A percentile compares a stretch with the other conserved stretches of the same genome.
These are phyloP conservation scores for Cataglyphis cursor DNA, from an alignment of 2,888 invertebrate species.

Conservation along the genomic window DNA sequence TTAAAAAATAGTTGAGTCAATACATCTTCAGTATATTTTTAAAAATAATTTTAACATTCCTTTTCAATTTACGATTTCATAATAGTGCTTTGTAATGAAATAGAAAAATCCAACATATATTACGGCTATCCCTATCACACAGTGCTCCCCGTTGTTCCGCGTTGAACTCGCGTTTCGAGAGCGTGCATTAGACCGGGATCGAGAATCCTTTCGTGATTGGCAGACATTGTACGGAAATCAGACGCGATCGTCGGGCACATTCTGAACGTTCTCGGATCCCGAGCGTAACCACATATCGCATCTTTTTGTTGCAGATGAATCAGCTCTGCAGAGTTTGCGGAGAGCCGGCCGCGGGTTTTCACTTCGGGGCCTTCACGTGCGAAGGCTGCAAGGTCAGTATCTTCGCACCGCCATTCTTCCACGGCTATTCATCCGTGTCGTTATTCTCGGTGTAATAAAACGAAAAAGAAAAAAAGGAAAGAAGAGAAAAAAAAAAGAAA, in stretches of 20 bases:
- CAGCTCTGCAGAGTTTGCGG: constrained; percentile 85
- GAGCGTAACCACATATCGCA: constrained; percentile 73
- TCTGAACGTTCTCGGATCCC: constrained; percentile 66
- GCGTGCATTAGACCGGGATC: constrained; percentile 33
- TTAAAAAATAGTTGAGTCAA: not conserved
- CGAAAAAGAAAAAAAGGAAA: not conserved
- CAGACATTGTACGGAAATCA: constrained; percentile 68
- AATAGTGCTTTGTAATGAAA: constrained; percentile 5
- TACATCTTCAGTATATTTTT: not conserved
- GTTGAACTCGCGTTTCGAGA: constrained; percentile 11
- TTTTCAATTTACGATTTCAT: constrained; percentile 1
- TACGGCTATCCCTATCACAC: constrained; percentile 11
- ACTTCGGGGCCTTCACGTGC: constrained; percentile 85
- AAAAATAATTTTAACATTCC: not conserved
- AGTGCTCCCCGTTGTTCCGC: constrained; percentile 28
- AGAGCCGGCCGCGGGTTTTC: constrained; percentile 85
- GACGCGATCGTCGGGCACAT: constrained; percentile 62
- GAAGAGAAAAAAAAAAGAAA: not conserved
- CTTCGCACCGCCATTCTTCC: constrained; percentile 57
- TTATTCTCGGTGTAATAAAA: constrained; percentile 40
- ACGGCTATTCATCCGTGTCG: constrained; percentile 53
- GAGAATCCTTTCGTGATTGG: constrained; percentile 68
- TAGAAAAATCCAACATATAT: not conserved
- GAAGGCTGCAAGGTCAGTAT: constrained; percentile 85
- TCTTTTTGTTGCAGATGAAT: constrained; percentile 83